Base-by-base conservation (phyloP, 2,797 vertebrate genomes). In the Danio tinwini region DNA sequence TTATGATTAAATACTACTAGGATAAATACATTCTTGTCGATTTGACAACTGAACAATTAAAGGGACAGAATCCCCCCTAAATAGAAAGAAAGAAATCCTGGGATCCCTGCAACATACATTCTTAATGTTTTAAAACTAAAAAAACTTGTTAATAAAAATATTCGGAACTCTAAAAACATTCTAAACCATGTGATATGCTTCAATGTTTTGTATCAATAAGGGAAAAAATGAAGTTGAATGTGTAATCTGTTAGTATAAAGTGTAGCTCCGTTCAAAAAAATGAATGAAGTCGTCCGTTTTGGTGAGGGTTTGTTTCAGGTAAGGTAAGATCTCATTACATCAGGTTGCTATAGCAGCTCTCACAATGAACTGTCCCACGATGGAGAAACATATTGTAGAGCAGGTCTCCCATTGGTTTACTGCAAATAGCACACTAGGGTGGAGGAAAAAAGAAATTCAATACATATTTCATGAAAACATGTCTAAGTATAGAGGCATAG, bases 381-480 rank as follows among this genome's bases (percentile, higher is more conserved):
- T 98, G 97, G 84, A 98, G 90, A 91, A 95, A 99, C 92, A 98
- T 96, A 78, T 90, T 95, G 87, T 93, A 87, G 78, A 98, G 87
- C n/a, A 98, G 92, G 78, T 98, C 95, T 82, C 97, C 97, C 97
- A 98, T 98, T 0, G 94, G 94, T 83, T 93, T 96, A 80, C 90
- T 86, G 82, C 98, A 99, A 83, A 95, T 91, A 0, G 89, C 96
- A 47, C 98, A 99, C 98, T 99, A 90, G 88, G 71, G 69, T 79
- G 88, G 71, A 9, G 86, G 40, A n/a, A 52, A 45, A 45, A 3
- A 53, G 14, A 55, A 44, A 62, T 39, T 78, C 64, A 61, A 13
- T 78, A 62, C 5, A 13, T 12, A 49, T 55, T 1, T n/a, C 19
- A 21, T 39, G 44, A 55, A 12, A n/a, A 14, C 61, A 55, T 7